Conservation (phyloP, 2,888 invertebrate genomes). For the Hydrotaea cyrtoneurina region DNA sequence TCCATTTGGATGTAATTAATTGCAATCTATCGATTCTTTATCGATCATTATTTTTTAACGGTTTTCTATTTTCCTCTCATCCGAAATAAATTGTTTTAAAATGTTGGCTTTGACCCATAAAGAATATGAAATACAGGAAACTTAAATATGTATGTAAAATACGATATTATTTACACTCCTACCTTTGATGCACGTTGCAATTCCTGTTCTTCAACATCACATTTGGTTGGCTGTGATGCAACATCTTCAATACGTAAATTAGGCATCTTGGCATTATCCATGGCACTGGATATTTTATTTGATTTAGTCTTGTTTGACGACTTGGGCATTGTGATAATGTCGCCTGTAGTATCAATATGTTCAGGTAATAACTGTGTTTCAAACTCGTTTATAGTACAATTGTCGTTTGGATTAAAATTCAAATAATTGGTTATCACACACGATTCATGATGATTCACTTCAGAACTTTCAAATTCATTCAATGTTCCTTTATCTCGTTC, state of each 20-base stretch:
- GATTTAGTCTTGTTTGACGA: constrained; percentile 33
- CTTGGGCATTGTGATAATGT: constrained; percentile 60
- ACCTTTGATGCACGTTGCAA: constrained; percentile 83
- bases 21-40: too few species aligned
- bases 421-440: constrained; percentile 30
- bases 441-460: constrained; percentile 43
- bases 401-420: constrained; percentile 30
- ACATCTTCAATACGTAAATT: constrained; percentile 82
- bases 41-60: too few species aligned
- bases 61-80: too few species aligned
- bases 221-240: constrained; percentile 74
- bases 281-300: constrained; percentile 52
- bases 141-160: background rate
- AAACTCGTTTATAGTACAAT: constrained; percentile 42
- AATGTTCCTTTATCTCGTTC: constrained; percentile 35
- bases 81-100: too few species aligned
- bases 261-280: constrained; percentile 79
- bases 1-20: too few species aligned
- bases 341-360: constrained; percentile 36
- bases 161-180: constrained; percentile 44
- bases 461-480: background rate
- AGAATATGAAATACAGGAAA: background rate
- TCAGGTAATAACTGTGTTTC: constrained; percentile 23
- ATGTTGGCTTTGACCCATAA: background rate
- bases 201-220: constrained; percentile 83